Conservation (phyloP, 1,140 invertebrate genomes). For the Drosophila nebulosa region DNA sequence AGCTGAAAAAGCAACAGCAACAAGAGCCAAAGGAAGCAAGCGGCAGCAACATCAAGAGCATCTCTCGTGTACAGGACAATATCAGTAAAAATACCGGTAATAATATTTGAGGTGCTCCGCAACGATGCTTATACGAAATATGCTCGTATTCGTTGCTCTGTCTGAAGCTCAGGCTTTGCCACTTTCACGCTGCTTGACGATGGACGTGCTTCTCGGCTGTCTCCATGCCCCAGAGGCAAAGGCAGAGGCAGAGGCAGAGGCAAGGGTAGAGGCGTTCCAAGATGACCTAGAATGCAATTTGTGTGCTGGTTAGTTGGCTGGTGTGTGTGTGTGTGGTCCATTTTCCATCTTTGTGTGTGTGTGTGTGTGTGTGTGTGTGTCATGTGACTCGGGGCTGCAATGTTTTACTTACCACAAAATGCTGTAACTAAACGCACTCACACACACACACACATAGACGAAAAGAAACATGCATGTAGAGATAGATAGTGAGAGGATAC, state of each 20-base stretch:
- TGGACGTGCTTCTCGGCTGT: background rate
- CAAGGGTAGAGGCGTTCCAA: slow-evolving; percentile 22
- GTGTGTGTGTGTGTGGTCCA: slow-evolving; percentile 8
- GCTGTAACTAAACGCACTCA: slow-evolving; percentile 68
- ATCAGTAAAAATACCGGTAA: slow-evolving; percentile 71
- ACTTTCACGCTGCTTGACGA: slow-evolving; percentile 32
- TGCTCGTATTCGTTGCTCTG: background rate
- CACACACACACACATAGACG: slow-evolving; percentile 14
- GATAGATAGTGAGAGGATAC: slow-evolving; percentile 47
- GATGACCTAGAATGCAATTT: slow-evolving; percentile 74
- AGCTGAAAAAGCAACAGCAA: background rate
- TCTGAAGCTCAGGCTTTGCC: slow-evolving; percentile 1
- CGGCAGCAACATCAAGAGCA: background rate
- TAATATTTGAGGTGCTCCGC: slow-evolving; percentile 72
- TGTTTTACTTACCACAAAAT: slow-evolving; percentile 77
- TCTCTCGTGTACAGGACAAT: slow-evolving; percentile 54
- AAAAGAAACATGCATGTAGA: slow-evolving; percentile 13
- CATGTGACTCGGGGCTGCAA: slow-evolving; percentile 50
- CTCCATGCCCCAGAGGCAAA: slow-evolving; percentile 35
- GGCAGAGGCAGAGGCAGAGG: background rate
- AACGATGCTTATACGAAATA: slow-evolving; percentile 37
- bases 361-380: slow-evolving; percentile 22
- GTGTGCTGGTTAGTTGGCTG: slow-evolving; percentile 57
- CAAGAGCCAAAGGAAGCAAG: background rate
- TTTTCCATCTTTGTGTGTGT: slow-evolving; percentile 10